A percentile compares a stretch with the other conserved stretches of the same genome.
Conservation (phyloP, 2,113 vertebrate genomes). For the Dipodomys stephensi region DNA sequence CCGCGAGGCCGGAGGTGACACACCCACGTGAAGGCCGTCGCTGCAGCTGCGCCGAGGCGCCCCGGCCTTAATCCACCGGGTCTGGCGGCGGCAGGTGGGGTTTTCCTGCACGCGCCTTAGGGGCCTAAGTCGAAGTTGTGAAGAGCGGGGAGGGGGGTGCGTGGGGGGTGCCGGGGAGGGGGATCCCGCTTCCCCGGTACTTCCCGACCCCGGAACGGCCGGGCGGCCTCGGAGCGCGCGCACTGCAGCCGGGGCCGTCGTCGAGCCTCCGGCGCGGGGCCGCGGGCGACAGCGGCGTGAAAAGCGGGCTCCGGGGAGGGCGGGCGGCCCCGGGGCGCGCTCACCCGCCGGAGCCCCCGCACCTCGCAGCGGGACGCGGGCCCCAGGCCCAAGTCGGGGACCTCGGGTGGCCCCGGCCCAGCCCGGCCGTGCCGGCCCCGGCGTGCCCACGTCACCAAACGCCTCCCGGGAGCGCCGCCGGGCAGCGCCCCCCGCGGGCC, state of each 20-base stretch:
- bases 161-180: too few relatives aligned
- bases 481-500: too few relatives aligned
- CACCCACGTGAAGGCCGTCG: accelerated
- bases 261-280: not conserved
- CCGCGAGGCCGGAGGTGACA: not conserved
- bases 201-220: too few relatives aligned
- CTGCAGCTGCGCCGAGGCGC: not conserved
- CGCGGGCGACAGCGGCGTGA: not conserved
- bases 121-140: too few relatives aligned
- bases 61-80: too few relatives aligned
- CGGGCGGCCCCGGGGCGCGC: not conserved
- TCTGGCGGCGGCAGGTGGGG: not conserved
- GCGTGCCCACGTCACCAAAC: slow-evolving; percentile 21
- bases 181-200: too few relatives aligned
- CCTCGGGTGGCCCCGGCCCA: not conserved
- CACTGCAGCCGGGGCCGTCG: not conserved
- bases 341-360: too few relatives aligned
- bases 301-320: slow-evolving; percentile 18
- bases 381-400: slow-evolving; percentile 21
- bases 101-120: not conserved
- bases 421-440: not conserved
- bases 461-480: not conserved
- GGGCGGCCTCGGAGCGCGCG: too few relatives aligned
- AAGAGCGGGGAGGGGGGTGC: too few relatives aligned
- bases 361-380: not conserved